Evolutionary conservation across 2,797 vertebrate genomes (phyloP).

Genomic region (Poeciliopsis turneri): DNA sequence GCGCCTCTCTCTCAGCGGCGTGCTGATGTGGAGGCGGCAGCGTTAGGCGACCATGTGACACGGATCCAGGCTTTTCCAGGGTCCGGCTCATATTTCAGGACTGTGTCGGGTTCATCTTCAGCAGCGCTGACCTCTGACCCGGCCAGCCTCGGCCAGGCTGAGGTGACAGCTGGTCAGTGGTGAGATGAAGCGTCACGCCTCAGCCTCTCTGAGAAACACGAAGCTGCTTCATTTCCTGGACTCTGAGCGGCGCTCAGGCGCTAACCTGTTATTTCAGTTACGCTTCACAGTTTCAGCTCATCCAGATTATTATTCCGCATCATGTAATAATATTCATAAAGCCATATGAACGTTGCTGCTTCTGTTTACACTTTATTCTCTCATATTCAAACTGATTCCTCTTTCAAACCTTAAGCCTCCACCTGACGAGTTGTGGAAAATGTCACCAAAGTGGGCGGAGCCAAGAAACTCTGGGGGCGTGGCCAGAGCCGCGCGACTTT

Average conservation of each 20-base stretch:
- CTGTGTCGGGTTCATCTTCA: neutral
- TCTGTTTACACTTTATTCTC: neutral
- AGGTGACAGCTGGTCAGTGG: constrained; percentile 29
- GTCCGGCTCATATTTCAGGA: neutral
- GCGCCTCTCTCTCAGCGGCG: neutral
- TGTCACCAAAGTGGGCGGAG: too few species aligned
- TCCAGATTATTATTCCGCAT: neutral
- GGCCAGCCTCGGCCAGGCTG: constrained; percentile 13
- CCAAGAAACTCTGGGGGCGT: too few species aligned
- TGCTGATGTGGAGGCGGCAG: neutral
- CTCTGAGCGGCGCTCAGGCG: neutral
- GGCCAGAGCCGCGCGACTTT: too few species aligned
- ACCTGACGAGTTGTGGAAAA: neutral
- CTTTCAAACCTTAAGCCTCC: neutral
- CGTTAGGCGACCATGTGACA: neutral
- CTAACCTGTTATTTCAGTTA: neutral
- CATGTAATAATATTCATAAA: too few species aligned
- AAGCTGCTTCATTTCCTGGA: constrained; percentile 39
- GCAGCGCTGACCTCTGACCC: constrained; percentile 3
- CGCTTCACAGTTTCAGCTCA: neutral
- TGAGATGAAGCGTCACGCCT: constrained; percentile 9
- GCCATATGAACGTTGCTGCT: neutral
- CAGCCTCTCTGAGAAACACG: constrained; percentile 12
- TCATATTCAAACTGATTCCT: neutral
- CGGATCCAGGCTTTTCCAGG: neutral